Evolutionary conservation across 2,888 invertebrate genomes (phyloP).

Genomic region (Diploptera punctata): DNA sequence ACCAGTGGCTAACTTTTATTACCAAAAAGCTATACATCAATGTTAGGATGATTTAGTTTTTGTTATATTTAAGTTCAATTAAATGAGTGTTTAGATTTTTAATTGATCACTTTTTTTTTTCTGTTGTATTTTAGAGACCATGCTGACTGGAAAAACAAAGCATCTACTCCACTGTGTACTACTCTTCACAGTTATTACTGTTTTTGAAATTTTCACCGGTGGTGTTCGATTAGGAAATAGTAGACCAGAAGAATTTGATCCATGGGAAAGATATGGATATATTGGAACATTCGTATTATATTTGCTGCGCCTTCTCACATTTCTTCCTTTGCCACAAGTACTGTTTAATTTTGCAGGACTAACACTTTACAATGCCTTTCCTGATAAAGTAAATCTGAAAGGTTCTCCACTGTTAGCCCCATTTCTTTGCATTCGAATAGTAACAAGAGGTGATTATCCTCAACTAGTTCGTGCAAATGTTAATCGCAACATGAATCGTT

Average conservation of each 20-base stretch:
- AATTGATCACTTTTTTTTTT: too few species aligned
- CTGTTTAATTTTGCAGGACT: constrained; percentile 88
- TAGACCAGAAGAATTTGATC: constrained; percentile 69
- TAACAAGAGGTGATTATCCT: constrained; percentile 93
- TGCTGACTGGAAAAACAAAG: constrained; percentile 67
- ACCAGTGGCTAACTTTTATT: too few species aligned
- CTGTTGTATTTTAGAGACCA: constrained; percentile 26
- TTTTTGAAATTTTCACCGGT: constrained; percentile 74
- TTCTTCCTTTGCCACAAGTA: constrained; percentile 89
- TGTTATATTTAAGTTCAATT: too few species aligned
- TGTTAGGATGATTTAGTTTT: too few species aligned
- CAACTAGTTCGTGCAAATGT: constrained; percentile 89
- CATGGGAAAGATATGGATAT: constrained; percentile 83
- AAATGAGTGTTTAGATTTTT: too few species aligned
- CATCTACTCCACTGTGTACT: constrained; percentile 82
- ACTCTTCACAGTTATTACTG: constrained; percentile 73
- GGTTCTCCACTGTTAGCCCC: constrained; percentile 92
- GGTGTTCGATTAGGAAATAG: constrained; percentile 59
- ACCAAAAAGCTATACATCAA: too few species aligned
- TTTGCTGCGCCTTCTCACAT: constrained; percentile 76
- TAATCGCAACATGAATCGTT: constrained; percentile 83
- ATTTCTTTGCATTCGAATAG: constrained; percentile 92
- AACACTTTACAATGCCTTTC: constrained; percentile 91
- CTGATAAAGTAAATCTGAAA: constrained; percentile 86
- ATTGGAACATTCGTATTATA: constrained; percentile 77